Evolutionary conservation across 92 coral and sea anemone species (phyloP).

Genomic region (Phenganax marumi): DNA sequence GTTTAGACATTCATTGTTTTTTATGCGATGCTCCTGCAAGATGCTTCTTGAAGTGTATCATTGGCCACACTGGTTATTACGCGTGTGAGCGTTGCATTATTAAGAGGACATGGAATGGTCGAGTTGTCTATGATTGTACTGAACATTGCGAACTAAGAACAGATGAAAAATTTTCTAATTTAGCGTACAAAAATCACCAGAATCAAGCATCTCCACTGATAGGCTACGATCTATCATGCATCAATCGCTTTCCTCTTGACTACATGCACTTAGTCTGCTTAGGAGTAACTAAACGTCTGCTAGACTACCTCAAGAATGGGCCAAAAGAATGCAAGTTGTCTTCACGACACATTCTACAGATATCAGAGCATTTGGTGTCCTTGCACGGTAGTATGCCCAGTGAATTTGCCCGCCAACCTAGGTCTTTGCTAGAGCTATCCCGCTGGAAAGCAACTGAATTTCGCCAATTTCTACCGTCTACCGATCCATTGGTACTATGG

Average conservation of each 20-base stretch:
- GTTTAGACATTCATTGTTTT: background rate
- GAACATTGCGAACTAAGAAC: background rate
- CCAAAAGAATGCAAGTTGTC: slow-evolving; percentile 7
- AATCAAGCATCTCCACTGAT: background rate
- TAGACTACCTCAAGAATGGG: slow-evolving; percentile 4
- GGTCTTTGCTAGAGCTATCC: background rate
- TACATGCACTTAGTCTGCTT: slow-evolving; percentile 20
- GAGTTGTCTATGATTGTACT: background rate
- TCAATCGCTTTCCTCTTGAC: background rate
- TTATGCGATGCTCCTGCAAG: slow-evolving; percentile 16
- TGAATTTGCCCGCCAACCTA: slow-evolving; percentile 9
- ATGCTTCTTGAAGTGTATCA: slow-evolving; percentile 9
- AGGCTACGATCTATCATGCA: background rate
- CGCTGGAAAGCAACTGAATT: slow-evolving; percentile 19
- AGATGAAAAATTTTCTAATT: background rate
- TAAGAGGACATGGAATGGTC: slow-evolving; percentile 6
- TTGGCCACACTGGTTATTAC: background rate
- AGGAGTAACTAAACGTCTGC: slow-evolving; percentile 2
- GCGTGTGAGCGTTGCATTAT: slow-evolving; percentile 9
- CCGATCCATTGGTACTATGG: background rate
- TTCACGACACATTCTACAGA: background rate
- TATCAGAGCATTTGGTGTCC: background rate
- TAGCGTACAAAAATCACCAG: background rate
- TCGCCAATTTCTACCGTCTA: background rate
- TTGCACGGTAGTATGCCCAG: slow-evolving; percentile 11